Percentiles rank a stretch among this genome's conserved stretches.
Evolutionary conservation across 2,113 vertebrate genomes (phyloP).

Genomic region (Xenopus borealis): DNA sequence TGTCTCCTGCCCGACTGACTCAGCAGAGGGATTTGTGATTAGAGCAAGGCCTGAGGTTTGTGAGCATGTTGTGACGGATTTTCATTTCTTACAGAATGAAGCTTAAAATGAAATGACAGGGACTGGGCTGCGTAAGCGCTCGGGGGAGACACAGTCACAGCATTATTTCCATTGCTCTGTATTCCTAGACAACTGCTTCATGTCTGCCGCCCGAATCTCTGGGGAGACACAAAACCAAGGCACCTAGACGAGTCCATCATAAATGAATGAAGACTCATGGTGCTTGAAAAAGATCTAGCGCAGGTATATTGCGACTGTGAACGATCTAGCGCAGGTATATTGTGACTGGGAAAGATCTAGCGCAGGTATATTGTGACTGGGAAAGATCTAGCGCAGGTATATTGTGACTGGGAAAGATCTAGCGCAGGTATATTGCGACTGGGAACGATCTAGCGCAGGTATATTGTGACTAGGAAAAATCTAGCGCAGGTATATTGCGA

Average conservation of each 20-base stretch:
- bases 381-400: no score
- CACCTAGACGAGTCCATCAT: background rate
- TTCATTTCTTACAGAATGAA: background rate
- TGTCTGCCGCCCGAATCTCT: background rate
- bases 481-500: no score
- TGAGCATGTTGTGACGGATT: background rate
- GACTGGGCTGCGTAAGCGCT: background rate
- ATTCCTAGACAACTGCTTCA: background rate
- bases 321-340: no score
- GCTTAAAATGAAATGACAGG: constrained; percentile 1
- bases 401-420: no score
- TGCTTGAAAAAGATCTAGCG: no score
- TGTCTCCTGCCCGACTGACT: background rate
- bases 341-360: no score
- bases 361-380: no score
- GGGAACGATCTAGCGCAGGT: no score
- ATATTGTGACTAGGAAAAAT: no score
- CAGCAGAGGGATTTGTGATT: constrained; percentile 1
- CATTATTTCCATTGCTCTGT: background rate
- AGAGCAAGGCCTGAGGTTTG: background rate
- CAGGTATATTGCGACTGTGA: no score
- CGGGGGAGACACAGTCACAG: background rate
- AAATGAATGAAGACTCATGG: background rate
- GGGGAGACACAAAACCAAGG: constrained; percentile 1
- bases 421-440: no score